Conservation (phyloP, 2,113 vertebrate genomes). For the Lanius collurio region DNA sequence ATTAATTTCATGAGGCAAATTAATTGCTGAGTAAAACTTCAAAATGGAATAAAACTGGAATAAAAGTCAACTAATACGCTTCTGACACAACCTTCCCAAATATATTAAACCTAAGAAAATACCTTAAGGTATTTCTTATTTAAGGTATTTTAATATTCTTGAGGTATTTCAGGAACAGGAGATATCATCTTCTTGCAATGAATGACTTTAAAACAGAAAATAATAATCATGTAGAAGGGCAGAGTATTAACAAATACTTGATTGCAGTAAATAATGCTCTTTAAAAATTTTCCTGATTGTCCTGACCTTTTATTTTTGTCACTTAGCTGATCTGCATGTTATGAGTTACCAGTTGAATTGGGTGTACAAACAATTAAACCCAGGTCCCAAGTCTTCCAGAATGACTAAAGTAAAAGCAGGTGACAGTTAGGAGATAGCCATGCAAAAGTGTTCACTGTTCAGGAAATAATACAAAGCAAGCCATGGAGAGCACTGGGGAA, state of each 20-base stretch:
- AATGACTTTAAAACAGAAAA: not conserved
- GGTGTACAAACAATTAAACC: not conserved
- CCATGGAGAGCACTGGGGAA: not conserved
- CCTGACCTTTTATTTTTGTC: conserved; percentile 28
- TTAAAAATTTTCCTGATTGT: not conserved
- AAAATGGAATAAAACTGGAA: not conserved
- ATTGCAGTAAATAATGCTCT: conserved; percentile 2
- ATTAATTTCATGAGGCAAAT: not conserved
- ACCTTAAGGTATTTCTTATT: not conserved
- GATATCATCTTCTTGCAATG: not conserved
- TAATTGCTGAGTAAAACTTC: not conserved
- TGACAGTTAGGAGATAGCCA: not conserved
- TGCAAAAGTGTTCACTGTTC: not conserved
- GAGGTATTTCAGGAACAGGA: not conserved
- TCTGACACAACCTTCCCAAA: not conserved
- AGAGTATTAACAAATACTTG: not conserved
- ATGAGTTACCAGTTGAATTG: not conserved
- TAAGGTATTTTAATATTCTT: not conserved
- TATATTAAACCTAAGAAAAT: not conserved
- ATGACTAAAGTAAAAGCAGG: not conserved
- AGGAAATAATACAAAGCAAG: not conserved
- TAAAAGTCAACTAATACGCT: not conserved
- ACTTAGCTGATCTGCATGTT: not conserved
- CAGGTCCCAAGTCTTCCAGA: not conserved
- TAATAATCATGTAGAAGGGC: not conserved